Percentiles rank a stretch among this genome's conserved stretches.
Evolutionary conservation across 2,113 vertebrate genomes (phyloP).

Genomic region (Meleagris gallopavo): DNA sequence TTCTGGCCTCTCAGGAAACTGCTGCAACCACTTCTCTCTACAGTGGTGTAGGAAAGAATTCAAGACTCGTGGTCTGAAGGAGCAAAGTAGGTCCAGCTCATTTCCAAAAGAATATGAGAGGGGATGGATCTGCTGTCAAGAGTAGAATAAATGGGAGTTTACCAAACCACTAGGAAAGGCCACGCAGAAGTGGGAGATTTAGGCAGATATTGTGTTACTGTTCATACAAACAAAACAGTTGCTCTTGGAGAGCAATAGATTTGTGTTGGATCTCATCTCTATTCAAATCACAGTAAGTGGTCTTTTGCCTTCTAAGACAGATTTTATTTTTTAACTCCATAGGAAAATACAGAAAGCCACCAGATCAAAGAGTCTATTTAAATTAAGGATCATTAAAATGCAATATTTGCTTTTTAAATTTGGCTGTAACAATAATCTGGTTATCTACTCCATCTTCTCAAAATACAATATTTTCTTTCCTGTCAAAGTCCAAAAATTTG

Average conservation of each 20-base stretch:
- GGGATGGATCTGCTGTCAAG: neutral
- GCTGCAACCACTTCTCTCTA: neutral
- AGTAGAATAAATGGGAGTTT: neutral
- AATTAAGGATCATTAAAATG: slow-evolving; percentile 32
- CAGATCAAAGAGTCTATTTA: neutral
- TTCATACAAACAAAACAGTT: slow-evolving; percentile 12
- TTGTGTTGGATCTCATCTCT: slow-evolving; percentile 24
- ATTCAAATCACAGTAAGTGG: neutral
- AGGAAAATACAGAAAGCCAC: neutral
- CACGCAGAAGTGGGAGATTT: neutral
- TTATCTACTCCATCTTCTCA: neutral
- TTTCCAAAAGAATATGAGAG: neutral
- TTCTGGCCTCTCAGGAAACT: slow-evolving; percentile 7
- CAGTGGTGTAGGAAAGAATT: slow-evolving; percentile 42
- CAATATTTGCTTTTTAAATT: neutral
- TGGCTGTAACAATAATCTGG: neutral
- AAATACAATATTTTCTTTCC: neutral
- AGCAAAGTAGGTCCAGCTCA: neutral
- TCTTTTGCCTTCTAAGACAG: neutral
- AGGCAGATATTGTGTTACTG: slow-evolving; percentile 33
- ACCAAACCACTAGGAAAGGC: neutral
- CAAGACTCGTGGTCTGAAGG: neutral
- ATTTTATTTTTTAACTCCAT: neutral
- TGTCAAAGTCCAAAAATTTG: neutral
- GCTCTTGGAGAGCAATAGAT: neutral